A percentile compares a stretch with the other conserved stretches of the same genome.
These are phyloP conservation scores for Apistogramma diplotaenia DNA, from an alignment of 2,113 vertebrate genomes.

Conservation along the genomic window DNA sequence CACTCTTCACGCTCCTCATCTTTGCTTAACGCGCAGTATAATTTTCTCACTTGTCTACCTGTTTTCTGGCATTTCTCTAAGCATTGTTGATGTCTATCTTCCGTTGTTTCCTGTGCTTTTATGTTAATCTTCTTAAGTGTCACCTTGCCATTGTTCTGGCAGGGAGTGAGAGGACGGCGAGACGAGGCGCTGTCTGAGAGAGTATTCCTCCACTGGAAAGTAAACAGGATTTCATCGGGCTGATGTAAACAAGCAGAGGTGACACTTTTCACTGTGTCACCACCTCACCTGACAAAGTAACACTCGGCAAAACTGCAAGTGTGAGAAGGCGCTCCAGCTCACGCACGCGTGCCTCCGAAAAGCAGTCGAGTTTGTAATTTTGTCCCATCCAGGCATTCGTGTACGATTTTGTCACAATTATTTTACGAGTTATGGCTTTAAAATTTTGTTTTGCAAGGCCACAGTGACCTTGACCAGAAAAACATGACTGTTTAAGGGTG, in stretches of 20 bases:
- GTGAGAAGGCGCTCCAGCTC: background rate
- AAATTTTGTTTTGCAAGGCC: no score
- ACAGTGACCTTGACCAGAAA: no score
- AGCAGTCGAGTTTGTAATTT: background rate
- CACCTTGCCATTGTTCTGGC: constrained; percentile 32
- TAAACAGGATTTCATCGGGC: constrained; percentile 21
- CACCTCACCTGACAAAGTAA: constrained; percentile 14
- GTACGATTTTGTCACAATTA: background rate
- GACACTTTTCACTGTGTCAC: constrained; percentile 11
- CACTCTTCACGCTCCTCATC: constrained; percentile 18
- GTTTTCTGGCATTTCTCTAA: background rate
- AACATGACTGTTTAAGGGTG: no score
- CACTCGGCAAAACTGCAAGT: background rate
- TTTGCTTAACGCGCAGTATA: background rate
- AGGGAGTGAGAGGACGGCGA: constrained; percentile 12
- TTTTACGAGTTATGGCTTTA: background rate
- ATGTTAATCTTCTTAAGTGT: constrained; percentile 43
- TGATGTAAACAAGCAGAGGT: constrained; percentile 53
- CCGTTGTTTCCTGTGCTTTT: background rate
- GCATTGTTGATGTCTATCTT: background rate
- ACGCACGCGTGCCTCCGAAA: background rate
- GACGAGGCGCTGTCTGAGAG: constrained; percentile 25
- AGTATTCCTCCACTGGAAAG: constrained; percentile 24
- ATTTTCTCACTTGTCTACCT: background rate
- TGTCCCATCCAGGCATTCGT: background rate